Base-by-base conservation (phyloP, 2,888 invertebrate species). In the Blomia tropicalis region DNA sequence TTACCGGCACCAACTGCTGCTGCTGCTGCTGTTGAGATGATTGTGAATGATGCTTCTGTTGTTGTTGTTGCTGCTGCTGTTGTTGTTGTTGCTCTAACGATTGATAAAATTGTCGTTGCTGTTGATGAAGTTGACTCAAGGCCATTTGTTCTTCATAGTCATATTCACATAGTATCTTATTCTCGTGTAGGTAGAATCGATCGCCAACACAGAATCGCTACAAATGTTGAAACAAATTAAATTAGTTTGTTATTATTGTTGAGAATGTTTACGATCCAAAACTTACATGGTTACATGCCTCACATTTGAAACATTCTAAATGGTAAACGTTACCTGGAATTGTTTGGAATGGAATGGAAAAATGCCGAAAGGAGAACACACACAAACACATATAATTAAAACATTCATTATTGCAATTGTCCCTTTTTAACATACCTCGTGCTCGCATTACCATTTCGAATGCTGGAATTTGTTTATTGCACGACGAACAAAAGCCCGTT, bases 401-500 rank as follows among this genome's bases (percentile, higher is more conserved):
- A n/a, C n/a, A n/a, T n/a, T n/a, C n/a, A n/a, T n/a, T n/a, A n/a
- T n/a, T n/a, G n/a, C 36, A 36, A 17, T 36, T 36, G 17, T 36
- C 7, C 36, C 36, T 11, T 36, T 47, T 47, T 41, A n/a, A 25
- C 62, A 23, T 54, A 61, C 61, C 84, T 76, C 86, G 84, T 68
- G 89, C 89, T 74, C 88, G 80, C 90, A 91, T 90, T 71, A 90
- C 90, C 88, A 90, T 87, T 78, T 90, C 90, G 77, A 89, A 90
- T 68, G 89, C 88, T 66, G 89, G 89, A 75, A 90, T 90, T 73
- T 84, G 84, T 80, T 90, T 89, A 76, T 83, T 84, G 78, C 90
- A 91, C 63, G 88, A 88, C 69, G 88, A 84, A 75, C 90, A 90
- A 4, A 66, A 53, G n/a, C 69, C 69, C 7, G 68, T 68, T 19